Conservation (phyloP, 2,888 invertebrate genomes). For the Tuberolachnus salignus region DNA sequence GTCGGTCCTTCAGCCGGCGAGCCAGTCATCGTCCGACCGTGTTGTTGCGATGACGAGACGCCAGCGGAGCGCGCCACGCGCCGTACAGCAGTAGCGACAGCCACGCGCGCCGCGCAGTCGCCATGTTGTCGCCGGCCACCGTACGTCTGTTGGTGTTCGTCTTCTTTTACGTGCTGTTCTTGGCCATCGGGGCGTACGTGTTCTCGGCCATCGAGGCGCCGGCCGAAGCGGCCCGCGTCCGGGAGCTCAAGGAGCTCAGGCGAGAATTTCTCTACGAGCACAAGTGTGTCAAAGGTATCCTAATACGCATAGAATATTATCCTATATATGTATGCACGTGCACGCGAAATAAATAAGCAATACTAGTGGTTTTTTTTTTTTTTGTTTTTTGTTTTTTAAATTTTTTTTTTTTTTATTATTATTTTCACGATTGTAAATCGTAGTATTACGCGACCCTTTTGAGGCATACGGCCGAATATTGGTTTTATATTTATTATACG, state of each 20-base stretch:
- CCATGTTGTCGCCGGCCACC: constrained; percentile 61
- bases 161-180: constrained; percentile 67
- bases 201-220: constrained; percentile 82
- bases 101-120: constrained; percentile 54
- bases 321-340: background rate
- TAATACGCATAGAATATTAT: background rate
- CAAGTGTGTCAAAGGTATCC: constrained; percentile 72
- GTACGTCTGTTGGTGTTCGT: constrained; percentile 63
- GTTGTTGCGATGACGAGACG: constrained; percentile 48
- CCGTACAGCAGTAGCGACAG: constrained; percentile 50
- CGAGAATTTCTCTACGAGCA: constrained; percentile 69
- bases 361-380: too few species aligned
- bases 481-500: too few species aligned
- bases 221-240: constrained; percentile 68
- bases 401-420: too few species aligned
- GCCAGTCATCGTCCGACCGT: constrained; percentile 54
- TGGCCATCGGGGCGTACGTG: constrained; percentile 76
- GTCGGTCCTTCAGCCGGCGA: constrained; percentile 10
- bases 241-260: constrained; percentile 67
- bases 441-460: too few species aligned
- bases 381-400: too few species aligned
- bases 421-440: too few species aligned
- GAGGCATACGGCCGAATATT: too few species aligned
- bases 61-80: constrained; percentile 41
- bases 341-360: too few species aligned